Percentiles rank a stretch among this genome's conserved stretches.
Conservation (phyloP, 2,888 invertebrate genomes). For the Oxycera nigricornis region DNA sequence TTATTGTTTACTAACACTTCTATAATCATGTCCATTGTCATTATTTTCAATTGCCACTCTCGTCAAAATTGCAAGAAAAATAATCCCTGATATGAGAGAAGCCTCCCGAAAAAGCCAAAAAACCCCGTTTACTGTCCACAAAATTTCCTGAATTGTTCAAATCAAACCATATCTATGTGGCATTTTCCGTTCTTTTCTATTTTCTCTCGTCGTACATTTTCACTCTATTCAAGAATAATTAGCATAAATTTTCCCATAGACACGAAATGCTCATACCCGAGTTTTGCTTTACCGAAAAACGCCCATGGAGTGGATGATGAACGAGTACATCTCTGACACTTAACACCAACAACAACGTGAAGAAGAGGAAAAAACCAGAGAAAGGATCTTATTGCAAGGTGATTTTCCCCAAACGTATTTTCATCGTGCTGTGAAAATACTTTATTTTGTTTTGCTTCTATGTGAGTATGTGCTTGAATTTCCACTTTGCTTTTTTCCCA, state of each 20-base stretch:
- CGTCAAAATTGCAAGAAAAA: neutral
- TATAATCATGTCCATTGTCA: neutral
- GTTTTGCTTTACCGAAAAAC: neutral
- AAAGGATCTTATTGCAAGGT: slow-evolving; percentile 16
- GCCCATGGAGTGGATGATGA: slow-evolving; percentile 12
- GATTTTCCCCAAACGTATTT: slow-evolving; percentile 18
- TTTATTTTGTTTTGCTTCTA: neutral
- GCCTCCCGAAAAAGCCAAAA: neutral
- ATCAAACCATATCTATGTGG: neutral
- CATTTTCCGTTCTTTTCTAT: neutral
- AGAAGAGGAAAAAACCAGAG: neutral
- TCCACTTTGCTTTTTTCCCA: neutral
- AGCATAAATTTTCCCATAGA: slow-evolving; percentile 29
- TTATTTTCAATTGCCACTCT: neutral
- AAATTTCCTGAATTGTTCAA: no score
- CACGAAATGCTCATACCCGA: neutral
- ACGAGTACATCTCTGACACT: slow-evolving; percentile 8
- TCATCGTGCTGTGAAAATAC: neutral
- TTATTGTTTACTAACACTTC: neutral
- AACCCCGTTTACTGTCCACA: neutral
- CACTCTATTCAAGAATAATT: slow-evolving; percentile 16
- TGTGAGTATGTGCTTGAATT: neutral
- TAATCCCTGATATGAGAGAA: neutral
- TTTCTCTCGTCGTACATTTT: neutral
- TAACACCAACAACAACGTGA: neutral